Percentiles rank a stretch among this genome's conserved stretches.
Conservation (phyloP, 2,113 vertebrate genomes). For the Enhydra lutris region DNA sequence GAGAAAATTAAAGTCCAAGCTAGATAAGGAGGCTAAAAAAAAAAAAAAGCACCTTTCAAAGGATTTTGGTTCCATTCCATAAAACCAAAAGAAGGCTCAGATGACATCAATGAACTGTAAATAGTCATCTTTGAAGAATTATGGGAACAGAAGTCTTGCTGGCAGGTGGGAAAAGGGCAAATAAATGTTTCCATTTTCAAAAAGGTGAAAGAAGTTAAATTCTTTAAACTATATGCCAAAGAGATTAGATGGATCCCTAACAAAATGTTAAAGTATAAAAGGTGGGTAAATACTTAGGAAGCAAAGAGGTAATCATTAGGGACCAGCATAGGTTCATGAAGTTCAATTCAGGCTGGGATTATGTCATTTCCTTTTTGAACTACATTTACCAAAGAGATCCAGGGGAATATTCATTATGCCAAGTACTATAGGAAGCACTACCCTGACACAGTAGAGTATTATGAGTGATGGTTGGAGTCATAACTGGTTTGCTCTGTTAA, state of each 20-base stretch:
- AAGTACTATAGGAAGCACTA: neutral
- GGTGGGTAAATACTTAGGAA: constrained; percentile 42
- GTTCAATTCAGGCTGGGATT: constrained; percentile 12
- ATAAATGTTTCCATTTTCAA: constrained; percentile 68
- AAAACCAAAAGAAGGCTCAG: constrained; percentile 55
- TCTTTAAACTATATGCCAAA: constrained; percentile 64
- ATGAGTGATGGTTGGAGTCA: neutral
- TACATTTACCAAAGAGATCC: neutral
- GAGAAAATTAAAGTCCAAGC: constrained; percentile 37
- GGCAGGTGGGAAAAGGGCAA: constrained; percentile 61
- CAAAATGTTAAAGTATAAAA: constrained; percentile 43
- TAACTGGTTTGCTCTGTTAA: neutral
- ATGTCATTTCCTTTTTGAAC: constrained; percentile 10
- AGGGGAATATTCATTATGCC: neutral
- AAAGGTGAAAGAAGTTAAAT: constrained; percentile 55
- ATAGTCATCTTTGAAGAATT: constrained; percentile 73
- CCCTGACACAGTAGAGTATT: neutral
- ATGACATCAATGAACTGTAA: constrained; percentile 61
- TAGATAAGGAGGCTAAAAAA: constrained; percentile 19
- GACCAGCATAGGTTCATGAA: neutral
- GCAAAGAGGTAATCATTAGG: neutral
- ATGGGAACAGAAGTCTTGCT: constrained; percentile 64
- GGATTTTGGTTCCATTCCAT: constrained; percentile 12
- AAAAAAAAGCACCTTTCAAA: constrained; percentile 49
- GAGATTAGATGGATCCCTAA: constrained; percentile 17